Percentiles rank a stretch among this genome's conserved stretches.
phyloP scores from a whole-genome alignment of 2,888 invertebrate species.

The Norana najaformis region DNA sequence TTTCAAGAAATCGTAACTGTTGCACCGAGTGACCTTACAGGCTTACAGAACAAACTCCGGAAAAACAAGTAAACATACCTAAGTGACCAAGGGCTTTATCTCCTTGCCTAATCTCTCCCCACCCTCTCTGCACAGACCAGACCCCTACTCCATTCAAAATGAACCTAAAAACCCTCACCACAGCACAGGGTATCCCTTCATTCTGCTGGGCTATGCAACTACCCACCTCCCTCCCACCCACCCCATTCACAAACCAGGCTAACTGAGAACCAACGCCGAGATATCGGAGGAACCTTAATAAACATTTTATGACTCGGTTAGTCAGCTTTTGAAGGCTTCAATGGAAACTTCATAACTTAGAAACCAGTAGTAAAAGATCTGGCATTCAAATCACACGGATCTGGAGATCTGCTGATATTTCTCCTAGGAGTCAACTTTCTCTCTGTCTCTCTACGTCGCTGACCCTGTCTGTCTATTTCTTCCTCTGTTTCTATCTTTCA shows the following conservation, averaged over 20 bases:
- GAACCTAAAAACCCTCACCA: conserved; percentile 4
- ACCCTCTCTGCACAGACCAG: background rate
- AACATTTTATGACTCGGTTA: too few species aligned
- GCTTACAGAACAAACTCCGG: background rate
- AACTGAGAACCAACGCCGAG: too few species aligned
- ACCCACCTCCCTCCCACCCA: background rate
- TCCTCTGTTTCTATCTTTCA: too few species aligned
- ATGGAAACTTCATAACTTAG: background rate
- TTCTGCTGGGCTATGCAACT: background rate
- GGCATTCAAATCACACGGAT: background rate
- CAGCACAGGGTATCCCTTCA: background rate
- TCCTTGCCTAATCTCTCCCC: background rate
- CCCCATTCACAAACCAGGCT: background rate
- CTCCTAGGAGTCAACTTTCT: background rate
- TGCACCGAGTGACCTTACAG: background rate
- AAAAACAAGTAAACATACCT: background rate
- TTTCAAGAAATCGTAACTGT: background rate
- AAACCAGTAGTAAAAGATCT: background rate
- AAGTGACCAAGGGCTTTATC: too few species aligned
- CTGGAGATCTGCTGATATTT: background rate
- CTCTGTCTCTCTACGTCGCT: background rate
- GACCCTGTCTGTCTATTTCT: too few species aligned
- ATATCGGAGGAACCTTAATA: too few species aligned
- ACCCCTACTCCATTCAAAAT: background rate
- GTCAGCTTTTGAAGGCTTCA: background rate